Evolutionary conservation across 2,113 vertebrate species (phyloP).

Genomic region (Paratilapia polleni): DNA sequence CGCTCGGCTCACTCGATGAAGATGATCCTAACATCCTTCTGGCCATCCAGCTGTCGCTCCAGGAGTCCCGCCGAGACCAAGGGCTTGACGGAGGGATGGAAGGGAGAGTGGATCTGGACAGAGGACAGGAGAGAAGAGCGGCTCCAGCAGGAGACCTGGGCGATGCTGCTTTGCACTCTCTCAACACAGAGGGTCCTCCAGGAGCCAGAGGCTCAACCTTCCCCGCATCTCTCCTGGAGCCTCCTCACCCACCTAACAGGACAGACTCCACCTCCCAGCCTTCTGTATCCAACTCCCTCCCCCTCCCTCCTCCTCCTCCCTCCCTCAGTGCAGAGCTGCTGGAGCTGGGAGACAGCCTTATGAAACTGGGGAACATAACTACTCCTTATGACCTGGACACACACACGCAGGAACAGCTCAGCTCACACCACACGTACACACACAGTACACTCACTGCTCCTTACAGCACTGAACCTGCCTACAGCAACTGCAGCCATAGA

Average conservation of each 20-base stretch:
- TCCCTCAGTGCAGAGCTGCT: slow-evolving; percentile 89
- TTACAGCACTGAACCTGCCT: slow-evolving; percentile 43
- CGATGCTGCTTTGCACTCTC: slow-evolving; percentile 49
- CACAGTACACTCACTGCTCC: slow-evolving; percentile 31
- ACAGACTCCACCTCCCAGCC: slow-evolving; percentile 87
- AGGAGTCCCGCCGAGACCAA: slow-evolving; percentile 90
- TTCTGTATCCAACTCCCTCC: slow-evolving; percentile 65
- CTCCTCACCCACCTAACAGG: slow-evolving; percentile 79
- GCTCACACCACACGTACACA: slow-evolving; percentile 52
- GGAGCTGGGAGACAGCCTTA: slow-evolving; percentile 90
- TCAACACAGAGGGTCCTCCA: slow-evolving; percentile 40
- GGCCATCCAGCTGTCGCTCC: slow-evolving; percentile 96
- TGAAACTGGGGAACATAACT: slow-evolving; percentile 84
- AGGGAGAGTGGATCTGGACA: slow-evolving; percentile 39
- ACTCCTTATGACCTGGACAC: slow-evolving; percentile 82
- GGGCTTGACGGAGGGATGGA: slow-evolving; percentile 63
- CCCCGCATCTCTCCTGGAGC: slow-evolving; percentile 52
- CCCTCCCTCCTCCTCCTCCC: slow-evolving; percentile 80
- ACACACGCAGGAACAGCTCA: slow-evolving; percentile 55
- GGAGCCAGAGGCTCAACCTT: slow-evolving; percentile 60
- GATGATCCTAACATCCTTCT: slow-evolving; percentile 98
- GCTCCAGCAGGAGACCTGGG: slow-evolving; percentile 69
- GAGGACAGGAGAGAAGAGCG: slow-evolving; percentile 55
- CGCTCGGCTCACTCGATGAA: slow-evolving; percentile 91
- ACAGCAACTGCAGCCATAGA: slow-evolving; percentile 59